These are phyloP conservation scores for Phalacrocorax aristotelis DNA, from an alignment of 2,113 vertebrate species.

Conservation along the genomic window DNA sequence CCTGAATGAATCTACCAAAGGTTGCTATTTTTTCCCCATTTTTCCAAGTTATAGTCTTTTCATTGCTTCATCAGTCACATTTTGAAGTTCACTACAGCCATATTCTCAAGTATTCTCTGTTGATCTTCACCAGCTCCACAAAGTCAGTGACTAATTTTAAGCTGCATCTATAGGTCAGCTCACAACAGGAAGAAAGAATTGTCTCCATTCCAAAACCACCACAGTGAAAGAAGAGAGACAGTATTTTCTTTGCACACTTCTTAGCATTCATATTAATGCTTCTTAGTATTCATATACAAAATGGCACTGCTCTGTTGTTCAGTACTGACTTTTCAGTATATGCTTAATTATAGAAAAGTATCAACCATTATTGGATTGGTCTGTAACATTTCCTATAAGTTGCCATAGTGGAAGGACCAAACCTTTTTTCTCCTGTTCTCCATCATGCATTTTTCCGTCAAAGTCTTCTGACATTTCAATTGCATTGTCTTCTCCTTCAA, in stretches of 20 bases:
- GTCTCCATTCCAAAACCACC: not conserved
- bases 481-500: conserved; percentile 92
- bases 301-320: not conserved
- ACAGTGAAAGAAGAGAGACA: not conserved
- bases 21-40: not conserved
- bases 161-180: not conserved
- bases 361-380: not conserved
- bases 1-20: not conserved
- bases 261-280: not conserved
- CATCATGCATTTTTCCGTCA: conserved; percentile 91
- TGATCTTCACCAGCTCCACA: not conserved
- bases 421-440: conserved; percentile 86
- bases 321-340: not conserved
- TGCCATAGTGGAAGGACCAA: not conserved
- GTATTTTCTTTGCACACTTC: not conserved
- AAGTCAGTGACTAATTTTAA: not conserved
- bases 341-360: not conserved
- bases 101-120: not conserved
- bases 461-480: conserved; percentile 99
- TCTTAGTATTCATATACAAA: not conserved
- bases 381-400: not conserved
- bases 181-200: not conserved
- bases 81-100: not conserved
- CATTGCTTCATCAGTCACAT: not conserved
- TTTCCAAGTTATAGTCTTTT: not conserved